Base-by-base conservation (phyloP, 2,888 invertebrate genomes). In the Caenorhabditis panamensis region DNA sequence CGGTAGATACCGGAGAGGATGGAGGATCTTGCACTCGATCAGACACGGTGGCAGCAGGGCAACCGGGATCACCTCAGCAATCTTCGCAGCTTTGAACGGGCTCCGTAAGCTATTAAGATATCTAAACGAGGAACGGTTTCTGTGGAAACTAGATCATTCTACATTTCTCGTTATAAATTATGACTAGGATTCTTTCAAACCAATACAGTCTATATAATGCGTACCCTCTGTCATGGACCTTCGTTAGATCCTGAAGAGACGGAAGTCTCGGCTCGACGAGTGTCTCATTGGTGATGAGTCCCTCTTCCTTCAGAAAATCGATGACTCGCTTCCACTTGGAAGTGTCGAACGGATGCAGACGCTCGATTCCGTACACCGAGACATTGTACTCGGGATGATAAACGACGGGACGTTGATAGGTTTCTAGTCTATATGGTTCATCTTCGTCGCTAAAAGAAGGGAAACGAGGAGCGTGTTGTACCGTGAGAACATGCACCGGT, bases 261-360 rank as follows among this genome's bases (percentile, higher is more conserved):
- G 95, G 95, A 92, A 95, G 95, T 41, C 92, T 91, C 0, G 96
- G 95, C 83, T 92, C 93, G 11, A 95, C 94, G 59, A 94, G 92
- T 51, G 93, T 93, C 9, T 94, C 93, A 67, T 94, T 93, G 53
- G 93, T 92, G 51, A 95, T 91, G 69, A 95, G 92, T 4, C 93
- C 92, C 20, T 93, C 93, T 28, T 93, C 93, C 91, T 91, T 91
- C 24, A 93, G 87, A 85, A 91, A 90, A 13, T 87, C 80, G 82
- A 90, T 93, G 84, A 96, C 94, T 89, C 94, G 94, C 79, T 94
- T 94, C 94, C 96, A 96, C 93, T 96, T 96, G 83, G 94, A 94
- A 0, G 96, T 94, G 93, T 96, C 96, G 91, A 96, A 96, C 0
- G 95, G 94, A 92, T 96, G 96, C 13, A 95, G 92, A 91, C 94